Base-by-base conservation (phyloP, 2,888 invertebrate species). In the Catocala sponsa region DNA sequence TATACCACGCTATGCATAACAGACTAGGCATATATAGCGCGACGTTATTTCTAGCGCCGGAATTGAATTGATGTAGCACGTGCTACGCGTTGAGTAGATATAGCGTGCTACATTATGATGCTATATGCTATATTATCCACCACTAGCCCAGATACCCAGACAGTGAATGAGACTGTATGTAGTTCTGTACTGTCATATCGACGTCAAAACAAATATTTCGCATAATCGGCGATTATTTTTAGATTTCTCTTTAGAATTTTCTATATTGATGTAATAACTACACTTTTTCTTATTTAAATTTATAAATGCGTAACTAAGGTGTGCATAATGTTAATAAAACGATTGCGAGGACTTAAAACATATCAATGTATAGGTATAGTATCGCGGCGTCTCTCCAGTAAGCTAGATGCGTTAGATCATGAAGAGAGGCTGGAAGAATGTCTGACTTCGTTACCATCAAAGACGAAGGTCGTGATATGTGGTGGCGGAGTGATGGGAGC, bases 401-500 rank as follows among this genome's bases (percentile, higher is more conserved):
- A 81, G 43, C 54, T 90, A 63, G 83, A 91, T 71, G 74, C 80
- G 44, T 77, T 92, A 66, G 88, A 92, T 74, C 84, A 87, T 52
- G 83, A 85, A 73, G 91, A 92, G 52, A 83, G 76, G 59, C 76
- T 94, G 46, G 86, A 86, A 53, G 89, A 87, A 46, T 91, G 91
- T 69, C 68, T 92, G 55, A 78, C 86, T 41, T 71, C 81, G 15
- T 77, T 94, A 59, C 94, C 93, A 0, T 64, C 87, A 48, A 93
- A 96, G 81, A 95, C 97, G 0, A 95, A 95, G 81, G 98, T 98
- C 48, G 97, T 98, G 48, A 96, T 99, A 82, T 98, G 98, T 88
- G 99, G 99, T 4, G 98, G 98, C 12, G 99, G 99, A 32, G 96
- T 98, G 48, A 97, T 98, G 95, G 99, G 98, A 5, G 97, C 98